Conservation (phyloP, 2,113 vertebrate species). For the Dolichotis patagonum region DNA sequence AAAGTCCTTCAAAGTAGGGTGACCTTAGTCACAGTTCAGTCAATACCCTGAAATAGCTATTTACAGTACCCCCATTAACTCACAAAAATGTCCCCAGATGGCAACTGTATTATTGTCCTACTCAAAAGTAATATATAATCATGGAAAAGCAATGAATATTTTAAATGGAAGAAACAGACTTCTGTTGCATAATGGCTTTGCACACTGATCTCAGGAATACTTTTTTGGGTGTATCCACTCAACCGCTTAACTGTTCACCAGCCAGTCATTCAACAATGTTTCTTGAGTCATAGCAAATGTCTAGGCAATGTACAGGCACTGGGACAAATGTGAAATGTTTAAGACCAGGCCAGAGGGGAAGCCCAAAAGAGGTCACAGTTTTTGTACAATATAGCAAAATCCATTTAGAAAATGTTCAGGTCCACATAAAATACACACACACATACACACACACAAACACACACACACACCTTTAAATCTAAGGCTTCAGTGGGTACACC, state of each 20-base stretch:
- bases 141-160: not conserved
- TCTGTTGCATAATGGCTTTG: not conserved
- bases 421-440: not conserved
- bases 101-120: not conserved
- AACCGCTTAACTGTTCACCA: not conserved
- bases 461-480: not conserved
- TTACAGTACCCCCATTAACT: not conserved
- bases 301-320: not conserved
- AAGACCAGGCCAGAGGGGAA: not conserved
- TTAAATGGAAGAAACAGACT: not conserved
- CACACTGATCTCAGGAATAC: not conserved
- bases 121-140: constrained; percentile 10
- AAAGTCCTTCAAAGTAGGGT: not conserved
- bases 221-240: not conserved
- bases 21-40: not conserved
- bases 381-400: not conserved
- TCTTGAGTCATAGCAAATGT: not conserved
- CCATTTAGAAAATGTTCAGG: not conserved
- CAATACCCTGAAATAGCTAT: not conserved
- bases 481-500: not conserved
- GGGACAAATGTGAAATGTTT: not conserved
- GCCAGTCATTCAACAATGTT: not conserved
- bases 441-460: not conserved
- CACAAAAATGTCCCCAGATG: not conserved
- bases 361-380: not conserved